These are phyloP conservation scores for Neomorphus geoffroyi DNA, from an alignment of 2,797 vertebrate genomes.

Conservation along the genomic window DNA sequence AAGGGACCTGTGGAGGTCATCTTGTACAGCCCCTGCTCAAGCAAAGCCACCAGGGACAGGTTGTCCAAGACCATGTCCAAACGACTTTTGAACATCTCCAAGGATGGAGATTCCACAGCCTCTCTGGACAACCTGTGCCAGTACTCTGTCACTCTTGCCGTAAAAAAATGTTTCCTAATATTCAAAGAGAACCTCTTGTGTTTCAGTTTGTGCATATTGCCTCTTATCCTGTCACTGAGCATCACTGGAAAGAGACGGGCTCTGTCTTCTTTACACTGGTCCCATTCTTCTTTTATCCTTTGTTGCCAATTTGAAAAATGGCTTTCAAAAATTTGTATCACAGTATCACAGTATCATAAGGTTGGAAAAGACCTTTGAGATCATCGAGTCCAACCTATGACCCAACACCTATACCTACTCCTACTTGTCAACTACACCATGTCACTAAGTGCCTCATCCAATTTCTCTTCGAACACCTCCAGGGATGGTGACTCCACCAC, in stretches of 20 bases:
- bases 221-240: neutral
- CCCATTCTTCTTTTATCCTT: neutral
- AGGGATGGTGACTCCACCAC: too few species aligned
- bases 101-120: neutral
- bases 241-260: neutral
- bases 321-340: neutral
- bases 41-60: accelerated
- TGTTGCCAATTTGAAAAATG: neutral
- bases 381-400: too few species aligned
- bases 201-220: neutral
- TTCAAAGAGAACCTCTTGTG: neutral
- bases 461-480: too few species aligned
- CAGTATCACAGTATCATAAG: too few species aligned
- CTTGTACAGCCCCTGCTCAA: neutral
- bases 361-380: too few species aligned
- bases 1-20: neutral
- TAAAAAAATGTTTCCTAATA: neutral
- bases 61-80: neutral
- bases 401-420: too few species aligned
- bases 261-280: neutral
- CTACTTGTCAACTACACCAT: too few species aligned
- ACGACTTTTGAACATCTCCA: neutral
- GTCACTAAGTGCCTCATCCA: too few species aligned
- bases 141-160: accelerated
- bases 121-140: neutral